Conservation (phyloP, 2,888 invertebrate genomes). For the Polyommatus icarus region DNA sequence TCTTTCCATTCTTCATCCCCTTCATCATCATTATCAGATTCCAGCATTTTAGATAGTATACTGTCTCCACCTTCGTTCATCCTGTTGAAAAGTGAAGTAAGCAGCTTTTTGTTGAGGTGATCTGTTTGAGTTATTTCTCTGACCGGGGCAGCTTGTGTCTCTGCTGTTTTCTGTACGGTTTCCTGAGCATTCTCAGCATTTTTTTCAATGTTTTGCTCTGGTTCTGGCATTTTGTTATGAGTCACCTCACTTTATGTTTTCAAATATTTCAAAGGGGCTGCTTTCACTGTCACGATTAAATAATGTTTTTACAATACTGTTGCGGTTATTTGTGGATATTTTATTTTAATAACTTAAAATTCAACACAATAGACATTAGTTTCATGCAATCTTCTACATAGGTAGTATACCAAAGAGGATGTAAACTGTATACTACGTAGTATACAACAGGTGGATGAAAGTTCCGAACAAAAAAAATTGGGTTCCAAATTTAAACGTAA, state of each 20-base stretch:
- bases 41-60: slow-evolving; percentile 57
- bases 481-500: no score
- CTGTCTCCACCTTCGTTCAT: slow-evolving; percentile 75
- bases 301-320: not conserved
- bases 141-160: slow-evolving; percentile 52
- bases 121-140: slow-evolving; percentile 83
- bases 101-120: slow-evolving; percentile 83
- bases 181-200: slow-evolving; percentile 45
- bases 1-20: slow-evolving; percentile 63
- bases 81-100: slow-evolving; percentile 82
- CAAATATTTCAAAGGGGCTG: not conserved
- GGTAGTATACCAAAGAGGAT: no score
- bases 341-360: not conserved
- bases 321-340: not conserved
- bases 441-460: no score
- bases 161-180: not conserved
- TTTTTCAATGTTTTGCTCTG: slow-evolving; percentile 51
- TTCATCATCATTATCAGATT: slow-evolving; percentile 56
- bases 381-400: no score
- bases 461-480: no score
- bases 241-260: not conserved
- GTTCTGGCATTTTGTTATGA: slow-evolving; percentile 57
- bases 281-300: not conserved
- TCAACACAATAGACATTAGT: not conserved
- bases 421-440: no score